Conservation (phyloP, 2,113 vertebrate genomes). For the Tretioscincus oriximinensis region DNA sequence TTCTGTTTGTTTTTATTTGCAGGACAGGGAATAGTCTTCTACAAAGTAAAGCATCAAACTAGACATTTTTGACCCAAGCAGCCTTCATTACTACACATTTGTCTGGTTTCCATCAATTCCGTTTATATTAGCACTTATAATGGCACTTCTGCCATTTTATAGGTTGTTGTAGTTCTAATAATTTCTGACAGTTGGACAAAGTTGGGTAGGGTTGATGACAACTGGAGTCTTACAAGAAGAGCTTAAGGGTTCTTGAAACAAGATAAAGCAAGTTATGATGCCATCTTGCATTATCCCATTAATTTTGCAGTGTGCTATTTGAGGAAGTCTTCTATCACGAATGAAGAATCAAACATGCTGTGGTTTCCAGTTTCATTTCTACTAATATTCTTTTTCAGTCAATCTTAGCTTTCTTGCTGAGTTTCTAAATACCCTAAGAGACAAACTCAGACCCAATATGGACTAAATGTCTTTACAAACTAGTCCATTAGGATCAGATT, state of each 20-base stretch:
- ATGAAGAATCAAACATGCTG: neutral
- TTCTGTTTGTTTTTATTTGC: too few species aligned
- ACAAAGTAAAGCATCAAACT: neutral
- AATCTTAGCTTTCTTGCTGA: neutral
- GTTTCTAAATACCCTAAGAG: neutral
- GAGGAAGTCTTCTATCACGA: neutral
- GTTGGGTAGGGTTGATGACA: neutral
- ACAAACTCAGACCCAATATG: neutral
- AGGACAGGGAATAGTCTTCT: neutral
- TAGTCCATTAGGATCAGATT: slow-evolving; percentile 46
- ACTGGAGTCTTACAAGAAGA: neutral
- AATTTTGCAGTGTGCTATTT: neutral
- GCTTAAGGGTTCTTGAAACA: neutral
- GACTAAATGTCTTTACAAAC: slow-evolving; percentile 27
- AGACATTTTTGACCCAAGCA: neutral
- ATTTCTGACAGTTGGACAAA: neutral
- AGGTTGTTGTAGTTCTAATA: neutral
- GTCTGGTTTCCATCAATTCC: neutral
- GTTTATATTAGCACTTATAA: neutral
- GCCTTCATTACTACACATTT: neutral
- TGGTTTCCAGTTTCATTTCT: neutral
- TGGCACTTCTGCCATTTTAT: neutral
- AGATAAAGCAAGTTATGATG: neutral
- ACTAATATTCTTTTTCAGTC: neutral
- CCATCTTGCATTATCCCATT: neutral